These are phyloP conservation scores for Latheticus oryzae DNA, from an alignment of 2,888 invertebrate genomes.

Conservation along the genomic window DNA sequence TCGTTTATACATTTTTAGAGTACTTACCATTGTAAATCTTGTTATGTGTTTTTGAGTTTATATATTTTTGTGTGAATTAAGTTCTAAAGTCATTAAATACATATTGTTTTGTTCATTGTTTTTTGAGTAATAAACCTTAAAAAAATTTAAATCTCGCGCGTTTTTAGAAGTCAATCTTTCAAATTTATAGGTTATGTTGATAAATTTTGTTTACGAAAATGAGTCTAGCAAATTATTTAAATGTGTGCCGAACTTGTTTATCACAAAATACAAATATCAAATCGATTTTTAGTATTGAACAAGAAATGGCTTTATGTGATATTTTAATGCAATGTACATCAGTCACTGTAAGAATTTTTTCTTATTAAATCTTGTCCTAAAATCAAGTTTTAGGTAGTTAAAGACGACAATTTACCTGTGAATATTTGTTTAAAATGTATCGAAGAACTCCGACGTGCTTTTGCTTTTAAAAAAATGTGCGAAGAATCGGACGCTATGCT, in stretches of 20 bases:
- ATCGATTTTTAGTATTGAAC: conserved; percentile 47
- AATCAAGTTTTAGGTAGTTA: conserved; percentile 50
- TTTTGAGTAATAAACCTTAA: neutral
- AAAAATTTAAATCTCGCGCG: too few species aligned
- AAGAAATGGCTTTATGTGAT: conserved; percentile 47
- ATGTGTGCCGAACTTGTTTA: conserved; percentile 53
- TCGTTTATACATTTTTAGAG: conserved; percentile 41
- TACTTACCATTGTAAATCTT: conserved; percentile 46
- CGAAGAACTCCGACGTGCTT: conserved; percentile 52
- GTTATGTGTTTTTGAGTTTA: conserved; percentile 39
- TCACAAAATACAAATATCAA: conserved; percentile 46
- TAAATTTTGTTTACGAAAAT: conserved; percentile 15
- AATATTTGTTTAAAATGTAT: conserved; percentile 58
- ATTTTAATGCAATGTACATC: conserved; percentile 54
- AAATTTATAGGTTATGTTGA: conserved; percentile 20
- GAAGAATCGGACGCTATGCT: conserved; percentile 57
- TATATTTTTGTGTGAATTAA: conserved; percentile 23
- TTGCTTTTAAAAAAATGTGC: conserved; percentile 56
- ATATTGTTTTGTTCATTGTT: conserved; percentile 33
- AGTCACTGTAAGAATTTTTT: conserved; percentile 50
- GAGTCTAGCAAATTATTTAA: conserved; percentile 17
- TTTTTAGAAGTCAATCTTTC: too few species aligned
- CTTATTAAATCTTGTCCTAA: neutral
- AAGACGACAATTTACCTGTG: conserved; percentile 58
- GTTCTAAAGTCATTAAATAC: conserved; percentile 31